Evolutionary conservation across 2,113 vertebrate species (phyloP).

Genomic region (Phyllostomus discolor): DNA sequence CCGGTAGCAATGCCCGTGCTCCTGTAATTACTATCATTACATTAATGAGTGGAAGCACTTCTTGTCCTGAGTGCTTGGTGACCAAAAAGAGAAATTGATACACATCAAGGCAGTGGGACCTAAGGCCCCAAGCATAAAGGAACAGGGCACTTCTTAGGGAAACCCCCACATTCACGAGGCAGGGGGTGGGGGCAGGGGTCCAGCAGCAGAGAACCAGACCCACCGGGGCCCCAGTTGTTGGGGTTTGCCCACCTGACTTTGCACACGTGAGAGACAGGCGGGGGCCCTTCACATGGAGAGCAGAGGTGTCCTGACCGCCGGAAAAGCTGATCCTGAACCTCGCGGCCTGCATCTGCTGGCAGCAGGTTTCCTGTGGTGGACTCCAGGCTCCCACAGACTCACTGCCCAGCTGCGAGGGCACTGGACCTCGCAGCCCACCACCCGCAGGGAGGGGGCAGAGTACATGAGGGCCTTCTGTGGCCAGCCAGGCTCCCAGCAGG

Average conservation of each 20-base stretch:
- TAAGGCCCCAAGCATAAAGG: background rate
- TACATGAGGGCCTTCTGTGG: background rate
- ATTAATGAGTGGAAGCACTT: background rate
- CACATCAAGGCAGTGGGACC: background rate
- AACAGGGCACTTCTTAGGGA: no score
- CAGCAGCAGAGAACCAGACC: background rate
- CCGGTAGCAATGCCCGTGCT: background rate
- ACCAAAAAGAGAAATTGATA: background rate
- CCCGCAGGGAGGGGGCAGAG: fast-evolving
- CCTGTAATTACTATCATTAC: no score
- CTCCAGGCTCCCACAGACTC: background rate
- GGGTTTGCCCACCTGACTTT: background rate
- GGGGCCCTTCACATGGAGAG: background rate
- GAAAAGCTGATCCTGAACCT: background rate
- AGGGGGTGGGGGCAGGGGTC: background rate
- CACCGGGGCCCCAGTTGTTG: background rate
- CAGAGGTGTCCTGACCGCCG: background rate
- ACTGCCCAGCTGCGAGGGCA: background rate
- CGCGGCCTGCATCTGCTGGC: background rate
- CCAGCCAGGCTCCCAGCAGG: background rate
- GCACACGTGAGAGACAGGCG: background rate
- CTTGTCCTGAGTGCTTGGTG: background rate
- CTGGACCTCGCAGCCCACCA: background rate
- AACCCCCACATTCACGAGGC: fast-evolving
- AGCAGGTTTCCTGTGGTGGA: background rate